Base-by-base conservation (phyloP, 2,113 vertebrate species). In the Seriola quinqueradiata region DNA sequence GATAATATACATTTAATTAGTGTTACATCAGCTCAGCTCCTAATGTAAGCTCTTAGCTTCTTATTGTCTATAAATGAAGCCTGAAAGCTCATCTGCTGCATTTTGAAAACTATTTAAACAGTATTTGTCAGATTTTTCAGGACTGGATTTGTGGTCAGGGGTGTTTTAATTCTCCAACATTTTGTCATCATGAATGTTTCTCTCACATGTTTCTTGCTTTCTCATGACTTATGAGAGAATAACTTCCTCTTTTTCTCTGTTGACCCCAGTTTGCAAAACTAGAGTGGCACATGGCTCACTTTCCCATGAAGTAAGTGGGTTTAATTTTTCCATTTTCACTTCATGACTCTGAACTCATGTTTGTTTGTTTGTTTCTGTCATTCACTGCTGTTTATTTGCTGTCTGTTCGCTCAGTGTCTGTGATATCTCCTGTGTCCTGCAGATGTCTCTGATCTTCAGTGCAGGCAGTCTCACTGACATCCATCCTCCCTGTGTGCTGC, bases 391-490 rank as follows among this genome's bases (percentile, higher is more conserved):
- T n/a, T 11, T 61, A 28, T 21, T 40, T 21, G 2, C 32, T 61
- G 16, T 46, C 3, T 6, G 38, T 38, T 72, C 4, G 1, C 38
- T 38, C 13, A 6, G 6, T 34, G n/a, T 54, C 54, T 25, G 54
- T 25, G 2, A 1, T 0, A 3, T 11, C 40, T 38, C 40, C 25
- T 60, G 46, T 40, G 14, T 81, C 23, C 36, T 70, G 34, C 69
- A 96, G 93, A 95, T 95, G 95, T 93, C 87, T 34, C 87, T 95
- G 91, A 94, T 95, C 82, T 96, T 96, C 86, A 90, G 84, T 17
- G 87, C 65, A 0, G 81, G 25, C 2, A 84, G 92, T 6, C 79
- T 96, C 84, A 79, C 52, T 16, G 95, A 93, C 0, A 67, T 93
- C 34, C 90, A 17, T 4, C 93, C 93, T 4, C 95, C 95, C 21